Percentiles rank a stretch among this genome's conserved stretches.
phyloP scores from a whole-genome alignment of 2,888 invertebrate species.

The Catocala sponsa region DNA sequence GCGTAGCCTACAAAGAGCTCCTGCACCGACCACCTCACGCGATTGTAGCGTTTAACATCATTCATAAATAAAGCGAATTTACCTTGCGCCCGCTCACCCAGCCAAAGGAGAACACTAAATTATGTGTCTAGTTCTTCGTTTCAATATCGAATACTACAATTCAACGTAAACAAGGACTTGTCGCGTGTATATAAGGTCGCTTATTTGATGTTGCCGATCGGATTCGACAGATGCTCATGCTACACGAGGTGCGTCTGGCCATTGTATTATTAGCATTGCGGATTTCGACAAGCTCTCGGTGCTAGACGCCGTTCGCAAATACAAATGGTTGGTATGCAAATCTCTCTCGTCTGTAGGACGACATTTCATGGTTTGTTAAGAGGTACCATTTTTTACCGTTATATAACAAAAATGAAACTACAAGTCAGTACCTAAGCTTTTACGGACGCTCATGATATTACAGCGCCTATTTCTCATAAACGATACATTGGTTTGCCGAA shows the following conservation, averaged over 20 bases:
- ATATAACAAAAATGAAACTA: too few relatives aligned
- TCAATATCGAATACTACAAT: slow-evolving; percentile 53
- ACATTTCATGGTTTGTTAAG: slow-evolving; percentile 65
- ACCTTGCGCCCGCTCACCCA: slow-evolving; percentile 59
- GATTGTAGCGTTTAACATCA: slow-evolving; percentile 69
- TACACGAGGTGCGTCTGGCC: slow-evolving; percentile 78
- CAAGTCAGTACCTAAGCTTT: too few relatives aligned
- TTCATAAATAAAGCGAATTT: slow-evolving; percentile 69
- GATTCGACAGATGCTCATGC: slow-evolving; percentile 67
- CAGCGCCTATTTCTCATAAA: slow-evolving; percentile 36
- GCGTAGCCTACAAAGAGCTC: slow-evolving; percentile 72
- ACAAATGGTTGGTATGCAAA: slow-evolving; percentile 79
- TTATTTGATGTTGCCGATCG: slow-evolving; percentile 56
- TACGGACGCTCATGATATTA: slow-evolving; percentile 17
- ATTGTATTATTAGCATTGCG: slow-evolving; percentile 84
- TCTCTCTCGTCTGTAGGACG: slow-evolving; percentile 66
- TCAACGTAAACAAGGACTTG: slow-evolving; percentile 60
- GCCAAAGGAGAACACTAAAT: slow-evolving; percentile 65
- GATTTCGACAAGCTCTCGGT: slow-evolving; percentile 79
- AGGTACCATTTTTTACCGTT: slow-evolving; percentile 27
- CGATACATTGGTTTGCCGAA: slow-evolving; percentile 35
- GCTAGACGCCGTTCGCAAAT: slow-evolving; percentile 77
- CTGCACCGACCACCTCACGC: slow-evolving; percentile 55
- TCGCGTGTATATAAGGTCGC: slow-evolving; percentile 58
- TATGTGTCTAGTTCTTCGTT: slow-evolving; percentile 70